Conservation (phyloP, 2,888 invertebrate species). For the Tipula helvola region DNA sequence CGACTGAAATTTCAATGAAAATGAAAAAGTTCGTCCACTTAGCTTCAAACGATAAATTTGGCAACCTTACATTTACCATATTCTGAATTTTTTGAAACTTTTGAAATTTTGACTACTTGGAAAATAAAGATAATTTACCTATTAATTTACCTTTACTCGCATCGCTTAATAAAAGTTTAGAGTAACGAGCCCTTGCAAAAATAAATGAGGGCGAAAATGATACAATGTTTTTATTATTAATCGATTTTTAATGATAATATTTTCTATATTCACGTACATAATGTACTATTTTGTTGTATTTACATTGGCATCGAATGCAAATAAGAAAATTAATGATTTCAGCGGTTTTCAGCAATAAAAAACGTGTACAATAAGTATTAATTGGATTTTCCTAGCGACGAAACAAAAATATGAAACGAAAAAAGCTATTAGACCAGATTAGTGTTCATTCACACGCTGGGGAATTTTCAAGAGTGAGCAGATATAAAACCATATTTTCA, state of each 20-base stretch:
- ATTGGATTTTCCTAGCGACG: not conserved
- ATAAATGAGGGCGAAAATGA: not conserved
- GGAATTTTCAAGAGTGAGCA: not conserved
- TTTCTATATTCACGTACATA: not conserved
- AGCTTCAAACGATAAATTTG: no score
- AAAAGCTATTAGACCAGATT: not conserved
- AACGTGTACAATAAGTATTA: not conserved
- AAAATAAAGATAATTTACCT: no score
- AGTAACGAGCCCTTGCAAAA: not conserved
- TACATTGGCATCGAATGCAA: not conserved
- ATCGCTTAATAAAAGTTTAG: no score
- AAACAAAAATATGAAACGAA: not conserved
- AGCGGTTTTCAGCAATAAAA: not conserved
- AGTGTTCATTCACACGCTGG: not conserved
- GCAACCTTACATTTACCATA: no score
- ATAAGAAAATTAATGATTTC: not conserved
- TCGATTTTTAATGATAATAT: not conserved
- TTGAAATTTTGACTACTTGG: no score
- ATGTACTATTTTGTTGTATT: not conserved
- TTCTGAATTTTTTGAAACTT: no score
- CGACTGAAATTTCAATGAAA: no score
- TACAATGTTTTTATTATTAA: not conserved
- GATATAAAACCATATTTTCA: not conserved
- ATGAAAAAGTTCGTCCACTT: no score
- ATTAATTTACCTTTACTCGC: no score